Base-by-base conservation (phyloP, 2,797 vertebrate species). In the Cyclopterus lumpus region DNA sequence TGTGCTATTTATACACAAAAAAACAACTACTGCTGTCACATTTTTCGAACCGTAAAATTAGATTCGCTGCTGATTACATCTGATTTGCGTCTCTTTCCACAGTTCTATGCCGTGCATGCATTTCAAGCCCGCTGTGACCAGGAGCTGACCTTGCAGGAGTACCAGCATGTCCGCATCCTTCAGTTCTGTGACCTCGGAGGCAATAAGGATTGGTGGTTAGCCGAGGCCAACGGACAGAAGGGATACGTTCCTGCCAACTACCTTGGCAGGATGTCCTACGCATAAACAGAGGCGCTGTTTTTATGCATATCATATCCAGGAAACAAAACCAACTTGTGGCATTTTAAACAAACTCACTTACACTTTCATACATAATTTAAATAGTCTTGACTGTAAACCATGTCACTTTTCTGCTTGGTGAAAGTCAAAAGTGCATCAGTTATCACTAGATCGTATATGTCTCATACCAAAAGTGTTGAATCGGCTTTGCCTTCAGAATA, bases 151-250 rank as follows among this genome's bases (percentile, higher is more conserved):
- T 92, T 99, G 81, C 96, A 97, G 75, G 97, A 98, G 83, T 95
- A 96, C 85, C 97, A 99, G 86, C 95, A 95, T 42, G 97, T 99
- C 70, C 95, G 93, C 6, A 98, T 99, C 85, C 94, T 99, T 58
- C 67, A 93, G 72, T 98, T 99, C 91, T 96, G 94, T 9, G 98
- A 99, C 90, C 91, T 97, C 62, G 97, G 97, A 57, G 98, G 98
- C 49, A 99, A 99, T 77, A 97, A 96, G 82, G 97, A 99, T 68
- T 99, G 98, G 98, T 99, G 98, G 98, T 84, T 99, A 42, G 98
- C 97, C 0, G 98, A 99, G 91, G 95, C 95, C 2, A 95, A 97
- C 20, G 98, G 98, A 61, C 96, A 97, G 80, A 97, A 81, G 79
- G 98, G 98, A 48, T 99, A 99, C 0, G 97, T 99, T 14, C 98